Base-by-base conservation (phyloP, 2,888 invertebrate species). In the Netelia inedita region DNA sequence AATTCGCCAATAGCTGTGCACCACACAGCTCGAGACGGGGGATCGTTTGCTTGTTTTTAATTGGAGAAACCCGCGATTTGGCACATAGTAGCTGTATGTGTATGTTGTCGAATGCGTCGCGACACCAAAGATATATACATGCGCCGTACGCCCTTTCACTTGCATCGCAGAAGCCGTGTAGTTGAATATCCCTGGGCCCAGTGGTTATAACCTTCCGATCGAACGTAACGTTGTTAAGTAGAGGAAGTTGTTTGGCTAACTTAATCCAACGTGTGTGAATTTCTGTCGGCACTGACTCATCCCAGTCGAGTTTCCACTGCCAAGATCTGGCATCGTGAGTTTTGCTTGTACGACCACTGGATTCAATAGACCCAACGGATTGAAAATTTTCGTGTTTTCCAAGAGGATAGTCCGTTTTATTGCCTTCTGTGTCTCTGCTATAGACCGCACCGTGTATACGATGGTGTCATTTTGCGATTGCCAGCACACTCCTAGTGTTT, bases 161-260 rank as follows among this genome's bases (percentile, higher is more conserved):
- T 0, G 83, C 87, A 53, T 87, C 87, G n/a, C 50, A 71, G 57
- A 87, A 87, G 9, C 87, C 86, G 68, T 85, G 85, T 1, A 87
- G 46, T 21, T 83, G n/a, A n/a, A n/a, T n/a, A n/a, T n/a, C n/a
- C n/a, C n/a, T n/a, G n/a, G n/a, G n/a, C n/a, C n/a, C n/a, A n/a
- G n/a, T n/a, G n/a, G n/a, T n/a, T 10, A 84, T 65, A 21, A 78
- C 50, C n/a, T 66, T 65, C 1, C 87, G 50, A n/a, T n/a, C n/a
- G n/a, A n/a, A n/a, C n/a, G n/a, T n/a, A n/a, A n/a, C n/a, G n/a
- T n/a, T n/a, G n/a, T n/a, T n/a, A n/a, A n/a, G n/a, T n/a, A n/a
- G n/a, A n/a, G n/a, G n/a, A n/a, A n/a, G n/a, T 19, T 71, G 66
- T 41, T 82, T 68, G 21, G n/a, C 14, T n/a, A n/a, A n/a, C n/a